phyloP scores from a whole-genome alignment of 1,140 invertebrate species.

The Procambarus virginalis region DNA sequence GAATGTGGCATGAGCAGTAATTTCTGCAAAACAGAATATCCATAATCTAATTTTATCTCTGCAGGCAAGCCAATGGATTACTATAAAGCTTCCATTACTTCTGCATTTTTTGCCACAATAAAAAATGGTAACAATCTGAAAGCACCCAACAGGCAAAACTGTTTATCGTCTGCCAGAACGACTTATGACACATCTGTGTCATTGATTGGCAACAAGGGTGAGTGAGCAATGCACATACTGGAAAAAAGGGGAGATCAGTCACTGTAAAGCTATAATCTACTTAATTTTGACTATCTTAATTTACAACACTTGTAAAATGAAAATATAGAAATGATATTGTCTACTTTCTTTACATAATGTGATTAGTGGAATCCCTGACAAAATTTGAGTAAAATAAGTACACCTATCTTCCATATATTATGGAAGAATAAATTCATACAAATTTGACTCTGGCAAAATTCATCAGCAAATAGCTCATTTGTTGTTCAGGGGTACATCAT shows the following conservation, averaged over 20 bases:
- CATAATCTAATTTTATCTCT: neutral
- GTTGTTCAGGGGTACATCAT: neutral
- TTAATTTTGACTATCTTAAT: neutral
- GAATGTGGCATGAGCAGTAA: neutral
- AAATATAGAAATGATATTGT: neutral
- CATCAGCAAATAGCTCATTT: neutral
- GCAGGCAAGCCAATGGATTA: neutral
- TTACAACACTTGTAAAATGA: neutral
- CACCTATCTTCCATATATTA: too few relatives aligned
- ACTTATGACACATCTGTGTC: neutral
- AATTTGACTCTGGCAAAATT: too few relatives aligned
- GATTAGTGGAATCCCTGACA: too few relatives aligned
- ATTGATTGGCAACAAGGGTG: neutral
- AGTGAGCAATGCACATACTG: neutral
- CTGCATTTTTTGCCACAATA: neutral
- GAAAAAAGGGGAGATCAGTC: neutral
- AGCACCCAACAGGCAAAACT: constrained; percentile 13
- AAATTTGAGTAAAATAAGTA: too few relatives aligned
- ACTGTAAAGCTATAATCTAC: neutral
- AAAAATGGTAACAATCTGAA: constrained; percentile 22
- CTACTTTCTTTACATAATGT: neutral
- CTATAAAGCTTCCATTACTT: neutral
- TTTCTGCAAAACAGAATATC: neutral
- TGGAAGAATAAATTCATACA: too few relatives aligned
- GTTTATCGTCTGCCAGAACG: neutral